Evolutionary conservation across 2,797 vertebrate genomes (phyloP).

Genomic region (Florisuga fusca): DNA sequence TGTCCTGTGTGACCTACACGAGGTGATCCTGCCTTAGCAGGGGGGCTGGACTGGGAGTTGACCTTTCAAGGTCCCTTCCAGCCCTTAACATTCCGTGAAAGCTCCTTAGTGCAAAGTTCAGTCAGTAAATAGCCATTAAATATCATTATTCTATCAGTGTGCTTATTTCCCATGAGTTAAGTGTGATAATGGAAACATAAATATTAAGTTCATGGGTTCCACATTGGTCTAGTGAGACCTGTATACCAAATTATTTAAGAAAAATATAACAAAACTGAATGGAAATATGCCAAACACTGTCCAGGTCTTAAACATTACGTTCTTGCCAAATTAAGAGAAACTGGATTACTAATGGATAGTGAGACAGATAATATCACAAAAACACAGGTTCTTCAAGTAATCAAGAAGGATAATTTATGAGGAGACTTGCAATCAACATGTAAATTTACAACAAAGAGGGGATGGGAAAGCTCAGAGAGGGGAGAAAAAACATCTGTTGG

Average conservation of each 20-base stretch:
- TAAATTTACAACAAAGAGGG: not conserved
- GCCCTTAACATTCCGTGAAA: not conserved
- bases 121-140: not conserved
- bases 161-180: not conserved
- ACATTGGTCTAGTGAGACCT: not conserved
- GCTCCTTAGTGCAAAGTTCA: not conserved
- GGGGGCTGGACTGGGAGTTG: too few species aligned
- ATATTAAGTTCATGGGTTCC: not conserved
- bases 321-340: not conserved
- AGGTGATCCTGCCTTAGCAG: too few species aligned
- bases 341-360: rapidly evolving
- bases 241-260: not conserved
- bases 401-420: not conserved
- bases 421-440: not conserved
- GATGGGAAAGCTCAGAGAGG: not conserved
- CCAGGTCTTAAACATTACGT: not conserved
- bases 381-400: not conserved
- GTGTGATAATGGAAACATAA: not conserved
- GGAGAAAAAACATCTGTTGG: not conserved
- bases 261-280: not conserved
- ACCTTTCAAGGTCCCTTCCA: too few species aligned
- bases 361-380: not conserved
- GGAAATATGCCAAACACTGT: not conserved
- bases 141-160: not conserved
- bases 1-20: too few species aligned